Base-by-base conservation (phyloP, 2,888 invertebrate genomes). In the Saturnia pavonia region DNA sequence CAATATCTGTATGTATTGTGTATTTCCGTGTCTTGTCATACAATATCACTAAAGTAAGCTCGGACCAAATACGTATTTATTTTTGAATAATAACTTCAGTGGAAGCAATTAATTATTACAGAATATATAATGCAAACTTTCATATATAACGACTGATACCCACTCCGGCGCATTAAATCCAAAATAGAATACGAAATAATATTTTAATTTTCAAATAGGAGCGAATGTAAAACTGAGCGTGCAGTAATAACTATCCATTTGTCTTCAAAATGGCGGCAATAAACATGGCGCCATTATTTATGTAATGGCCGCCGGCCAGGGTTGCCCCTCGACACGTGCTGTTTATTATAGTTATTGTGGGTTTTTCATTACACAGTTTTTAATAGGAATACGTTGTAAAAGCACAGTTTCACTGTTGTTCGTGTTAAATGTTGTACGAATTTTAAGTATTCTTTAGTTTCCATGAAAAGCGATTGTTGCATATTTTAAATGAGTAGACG, bases 251-350 rank as follows among this genome's bases (percentile, higher is more conserved):
- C 92, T 93, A 92, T 88, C 94, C 92, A 93, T 94, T 93, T 94
- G 93, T 94, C 94, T 94, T 92, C 91, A 91, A 91, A 94, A 94
- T 94, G 92, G 94, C 82, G 89, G 94, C 90, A 93, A 92, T 94
- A 93, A 94, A 93, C 92, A 93, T 92, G 88, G 92, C 87, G 85
- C 85, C 89, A 91, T 92, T 92, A 94, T 94, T 94, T 94, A 94
- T 94, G 92, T 92, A 93, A 94, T 92, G 92, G 93, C 90, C 88
- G 86, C 85, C 80, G 78, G 81, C 77, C 83, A 93, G 93, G 93
- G 93, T 82, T 93, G 91, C 88, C 90, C 87, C 88, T 87, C 85
- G 82, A 81, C 91, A 90, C 87, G 91, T 92, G 92, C 84, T 85
- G 83, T 91, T 92, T 91, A 92, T 92, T 88, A 87, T 87, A 88